Percentiles rank a stretch among this genome's conserved stretches.
These are phyloP conservation scores for Drosophila simulans DNA, from an alignment of 1,140 invertebrate species.

Conservation along the genomic window DNA sequence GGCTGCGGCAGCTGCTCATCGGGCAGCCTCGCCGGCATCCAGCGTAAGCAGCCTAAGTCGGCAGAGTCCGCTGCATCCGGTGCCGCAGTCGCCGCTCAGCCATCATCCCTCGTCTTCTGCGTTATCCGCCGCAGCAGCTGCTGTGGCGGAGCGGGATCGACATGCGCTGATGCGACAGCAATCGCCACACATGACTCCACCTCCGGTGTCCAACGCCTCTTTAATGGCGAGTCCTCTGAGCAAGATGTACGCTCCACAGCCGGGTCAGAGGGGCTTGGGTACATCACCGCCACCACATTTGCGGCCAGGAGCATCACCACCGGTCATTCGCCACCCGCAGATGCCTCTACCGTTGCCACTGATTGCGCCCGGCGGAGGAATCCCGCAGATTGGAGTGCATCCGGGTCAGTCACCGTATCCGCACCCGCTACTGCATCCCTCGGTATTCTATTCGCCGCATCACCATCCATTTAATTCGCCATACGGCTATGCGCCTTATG, in stretches of 20 bases:
- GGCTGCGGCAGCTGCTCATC: constrained; percentile 73
- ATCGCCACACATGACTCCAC: constrained; percentile 84
- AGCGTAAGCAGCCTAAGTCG: constrained; percentile 80
- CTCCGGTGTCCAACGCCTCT: constrained; percentile 84
- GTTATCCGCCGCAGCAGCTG: constrained; percentile 74
- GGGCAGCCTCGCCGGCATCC: constrained; percentile 76
- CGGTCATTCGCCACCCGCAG: constrained; percentile 83
- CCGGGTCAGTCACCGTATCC: constrained; percentile 83
- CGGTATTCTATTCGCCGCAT: constrained; percentile 83
- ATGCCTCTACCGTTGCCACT: constrained; percentile 82
- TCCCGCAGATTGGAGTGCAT: constrained; percentile 82
- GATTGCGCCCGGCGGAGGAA: constrained; percentile 77
- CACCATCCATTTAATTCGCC: constrained; percentile 84
- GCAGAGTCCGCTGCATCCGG: constrained; percentile 81
- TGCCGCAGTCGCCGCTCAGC: constrained; percentile 77
- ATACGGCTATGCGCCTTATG: constrained; percentile 82
- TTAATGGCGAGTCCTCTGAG: constrained; percentile 83
- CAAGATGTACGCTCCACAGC: constrained; percentile 83
- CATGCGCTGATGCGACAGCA: constrained; percentile 83
- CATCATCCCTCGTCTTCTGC: constrained; percentile 82
- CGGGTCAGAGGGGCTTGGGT: constrained; percentile 73
- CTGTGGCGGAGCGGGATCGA: constrained; percentile 81
- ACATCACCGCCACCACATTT: constrained; percentile 84
- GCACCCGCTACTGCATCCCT: constrained; percentile 82
- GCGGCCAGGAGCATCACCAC: constrained; percentile 82